Evolutionary conservation across 2,888 invertebrate genomes (phyloP), one percentile per base, ranked within the genome.

Genomic region (Nymphalis urticae): DNA sequence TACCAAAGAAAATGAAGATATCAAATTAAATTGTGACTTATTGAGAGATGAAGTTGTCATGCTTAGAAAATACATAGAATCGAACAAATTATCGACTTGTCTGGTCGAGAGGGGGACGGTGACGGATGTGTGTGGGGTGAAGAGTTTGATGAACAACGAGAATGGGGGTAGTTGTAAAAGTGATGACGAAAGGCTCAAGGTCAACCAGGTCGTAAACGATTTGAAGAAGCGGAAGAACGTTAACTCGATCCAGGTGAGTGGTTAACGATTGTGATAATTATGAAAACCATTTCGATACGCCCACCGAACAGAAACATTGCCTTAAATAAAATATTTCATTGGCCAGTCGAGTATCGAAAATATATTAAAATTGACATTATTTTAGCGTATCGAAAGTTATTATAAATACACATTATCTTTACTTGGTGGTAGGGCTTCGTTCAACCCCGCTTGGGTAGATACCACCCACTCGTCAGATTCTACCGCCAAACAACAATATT

Each of bases 221-320:
- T 81, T 92, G 71, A 90, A 86, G 75, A 91, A 88, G 74, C 80
- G 70, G 75, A 89, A 91, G 72, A 92, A 89, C 78, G 86, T 90
- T 27, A 92, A 92, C 75, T 88, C 88, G 72, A 77, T 75, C 76
- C 82, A 83, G 82, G 92, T 90, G 69, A 58, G 66, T 64, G 17
- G 36, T 16, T n/a, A 48, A 48, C 9, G 36, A 36, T 32, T 32
- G 8, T 32, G 8, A 36, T 8, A 36, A 36, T 36, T 36, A n/a
- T n/a, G n/a, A 9, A 36, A 36, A 36, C 2, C 21, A 21, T 21
- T 21, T 21, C 21, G 21, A 21, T 2, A 6, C 27, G 27, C 4
- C 5, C 6, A 32, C 27, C 5, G 0, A 6, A 32, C 6, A 32
- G 27, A 32, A 32, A 5, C 5, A 32, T 32, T 32, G 27, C 27